phyloP scores from a whole-genome alignment of 1,140 invertebrate genomes.

The Meloidogyne hapla region DNA sequence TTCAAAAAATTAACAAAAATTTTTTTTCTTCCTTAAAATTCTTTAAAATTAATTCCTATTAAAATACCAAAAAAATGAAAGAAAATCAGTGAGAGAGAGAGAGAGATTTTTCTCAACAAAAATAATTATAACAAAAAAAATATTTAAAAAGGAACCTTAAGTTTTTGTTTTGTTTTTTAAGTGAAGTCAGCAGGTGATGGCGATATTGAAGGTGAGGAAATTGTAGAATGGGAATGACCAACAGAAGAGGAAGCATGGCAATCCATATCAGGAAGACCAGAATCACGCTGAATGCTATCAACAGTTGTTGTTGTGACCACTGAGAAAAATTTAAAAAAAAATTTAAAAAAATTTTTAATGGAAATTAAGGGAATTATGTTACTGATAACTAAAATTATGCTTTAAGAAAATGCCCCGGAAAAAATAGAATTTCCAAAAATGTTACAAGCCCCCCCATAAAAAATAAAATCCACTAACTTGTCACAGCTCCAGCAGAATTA shows the following conservation, averaged over 20 bases:
- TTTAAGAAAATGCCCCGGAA: too few species aligned
- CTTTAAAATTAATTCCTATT: too few species aligned
- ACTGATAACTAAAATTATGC: too few species aligned
- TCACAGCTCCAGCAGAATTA: neutral
- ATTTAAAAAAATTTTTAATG: too few species aligned
- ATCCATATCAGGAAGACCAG: slow-evolving; percentile 50
- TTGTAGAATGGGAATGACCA: neutral
- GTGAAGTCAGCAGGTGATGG: neutral
- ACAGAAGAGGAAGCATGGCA: slow-evolving; percentile 14
- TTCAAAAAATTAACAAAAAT: too few species aligned
- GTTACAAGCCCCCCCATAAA: too few species aligned
- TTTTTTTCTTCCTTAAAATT: too few species aligned
- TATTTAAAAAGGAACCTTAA: neutral
- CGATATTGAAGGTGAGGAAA: neutral
- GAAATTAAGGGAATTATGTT: too few species aligned
- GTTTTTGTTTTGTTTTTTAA: too few species aligned
- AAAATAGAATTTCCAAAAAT: neutral
- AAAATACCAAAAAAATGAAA: neutral
- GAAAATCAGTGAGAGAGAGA: neutral
- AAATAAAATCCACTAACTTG: too few species aligned
- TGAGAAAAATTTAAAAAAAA: neutral
- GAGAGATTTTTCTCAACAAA: too few species aligned
- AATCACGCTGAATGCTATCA: slow-evolving; percentile 40
- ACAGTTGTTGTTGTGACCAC: neutral
- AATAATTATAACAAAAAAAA: neutral